A percentile compares a stretch with the other conserved stretches of the same genome.
Conservation (phyloP, 1,140 invertebrate genomes). For the Cydia strobilella region DNA sequence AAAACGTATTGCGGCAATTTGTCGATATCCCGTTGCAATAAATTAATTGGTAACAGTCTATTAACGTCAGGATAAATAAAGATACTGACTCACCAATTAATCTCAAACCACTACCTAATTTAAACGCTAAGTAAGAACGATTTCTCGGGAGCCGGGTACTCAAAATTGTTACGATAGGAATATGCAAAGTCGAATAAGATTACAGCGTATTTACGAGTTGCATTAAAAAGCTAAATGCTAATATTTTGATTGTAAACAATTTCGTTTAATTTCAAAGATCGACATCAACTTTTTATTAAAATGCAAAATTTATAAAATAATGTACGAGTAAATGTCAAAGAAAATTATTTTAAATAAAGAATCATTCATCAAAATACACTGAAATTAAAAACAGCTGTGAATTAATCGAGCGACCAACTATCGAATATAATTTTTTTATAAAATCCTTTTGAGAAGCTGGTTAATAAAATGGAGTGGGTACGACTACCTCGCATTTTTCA, state of each 20-base stretch:
- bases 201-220: background rate
- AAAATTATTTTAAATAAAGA: background rate
- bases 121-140: conserved; percentile 13
- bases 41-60: conserved; percentile 21
- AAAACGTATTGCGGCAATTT: conserved; percentile 1
- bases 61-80: conserved; percentile 21
- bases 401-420: conserved; percentile 2
- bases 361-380: background rate
- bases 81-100: conserved; percentile 27
- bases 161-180: conserved; percentile 19
- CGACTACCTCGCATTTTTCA: conserved; percentile 7
- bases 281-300: no score
- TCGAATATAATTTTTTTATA: conserved; percentile 15
- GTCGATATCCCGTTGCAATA: conserved; percentile 22
- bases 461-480: conserved; percentile 2
- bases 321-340: background rate
- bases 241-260: background rate
- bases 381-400: background rate
- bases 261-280: background rate
- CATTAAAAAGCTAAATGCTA: background rate
- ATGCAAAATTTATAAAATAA: no score
- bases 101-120: conserved; percentile 20
- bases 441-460: background rate
- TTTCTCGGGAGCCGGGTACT: background rate
- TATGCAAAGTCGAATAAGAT: background rate